Evolutionary conservation across 1,140 invertebrate genomes (phyloP), one percentile per base, ranked within the genome.

Genomic region (Tetramorium simillimum): DNA sequence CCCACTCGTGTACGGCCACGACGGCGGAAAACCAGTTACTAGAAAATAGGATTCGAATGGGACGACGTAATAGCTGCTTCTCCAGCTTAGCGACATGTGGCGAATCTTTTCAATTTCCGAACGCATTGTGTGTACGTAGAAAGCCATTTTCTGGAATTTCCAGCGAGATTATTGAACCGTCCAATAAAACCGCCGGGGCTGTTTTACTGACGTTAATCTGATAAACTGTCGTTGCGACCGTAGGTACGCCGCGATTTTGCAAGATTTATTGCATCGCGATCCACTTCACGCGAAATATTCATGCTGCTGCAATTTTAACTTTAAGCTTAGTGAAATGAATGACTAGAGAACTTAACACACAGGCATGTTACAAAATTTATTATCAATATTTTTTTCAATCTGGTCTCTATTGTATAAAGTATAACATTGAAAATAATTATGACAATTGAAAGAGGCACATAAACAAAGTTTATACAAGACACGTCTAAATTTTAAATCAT

Each of bases 21-120:
- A 87, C 53, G 43, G 70, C 46, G 70, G 51, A 43, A 62, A 65
- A 51, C 40, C 78, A 63, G 86, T 84, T 87, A 75, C 40, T 84
- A 84, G 80, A 84, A 84, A 84, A 84, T 84, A 62, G 43, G 80
- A 75, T 82, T 58, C 24, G 53, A 46, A 73, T 58, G 18, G 80
- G 69, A 28, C 43, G 40, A 60, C 53, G 40, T 43, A 75, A 84
- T 84, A 73, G 70, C 67, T 33, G 46, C 77, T 73, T 14, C 53
- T 58, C 53, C 53, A 49, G 80, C 53, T 84, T 84, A 49, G 80
- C 56, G 80, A 84, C 80, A 75, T 84, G 53, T 75, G 53, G 69
- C 69, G 80, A 73, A 21, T 73, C 53, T 60, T 60, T 84, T 46
- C 69, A 73, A 84, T 84, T 84, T 75, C 56, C 80, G 56, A 60